Percentiles rank a stretch among this genome's conserved stretches.
Conservation (phyloP, 2,888 invertebrate species). For the Drosophila seclusa region DNA sequence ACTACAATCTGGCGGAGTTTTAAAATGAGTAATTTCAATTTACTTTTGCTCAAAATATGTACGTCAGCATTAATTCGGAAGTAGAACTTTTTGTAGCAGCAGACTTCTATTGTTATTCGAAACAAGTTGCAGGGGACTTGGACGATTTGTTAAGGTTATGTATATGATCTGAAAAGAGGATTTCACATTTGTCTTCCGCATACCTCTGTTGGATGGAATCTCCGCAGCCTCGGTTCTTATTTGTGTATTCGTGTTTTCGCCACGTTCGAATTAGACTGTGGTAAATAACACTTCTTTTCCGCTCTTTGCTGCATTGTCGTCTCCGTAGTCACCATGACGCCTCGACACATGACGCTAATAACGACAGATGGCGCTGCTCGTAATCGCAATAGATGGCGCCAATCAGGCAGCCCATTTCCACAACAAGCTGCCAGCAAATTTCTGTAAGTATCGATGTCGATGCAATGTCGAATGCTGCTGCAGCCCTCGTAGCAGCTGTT, state of each 20-base stretch:
- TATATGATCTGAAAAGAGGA: not conserved
- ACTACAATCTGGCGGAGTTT: not conserved
- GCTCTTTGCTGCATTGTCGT: not conserved
- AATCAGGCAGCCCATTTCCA: not conserved
- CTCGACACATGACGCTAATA: not conserved
- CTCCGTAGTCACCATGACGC: not conserved
- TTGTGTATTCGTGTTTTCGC: too few relatives aligned
- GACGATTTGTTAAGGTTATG: not conserved
- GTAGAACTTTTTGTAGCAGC: not conserved
- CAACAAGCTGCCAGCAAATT: not conserved
- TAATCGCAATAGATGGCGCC: not conserved
- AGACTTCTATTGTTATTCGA: not conserved
- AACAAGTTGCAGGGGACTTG: not conserved
- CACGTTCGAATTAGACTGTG: not conserved
- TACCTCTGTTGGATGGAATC: not conserved
- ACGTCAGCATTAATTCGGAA: not conserved
- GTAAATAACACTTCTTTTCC: not conserved
- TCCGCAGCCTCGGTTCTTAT: not conserved
- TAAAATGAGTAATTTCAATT: not conserved
- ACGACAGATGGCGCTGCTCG: not conserved
- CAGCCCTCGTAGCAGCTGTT: slow-evolving; percentile 32
- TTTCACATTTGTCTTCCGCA: not conserved
- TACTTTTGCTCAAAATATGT: not conserved
- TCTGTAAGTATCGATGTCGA: slow-evolving; percentile 4
- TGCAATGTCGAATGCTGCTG: not conserved